Percentiles rank a stretch among this genome's conserved stretches.
Evolutionary conservation across 2,113 vertebrate genomes (phyloP).

Genomic region (Rhinoderma darwinii): DNA sequence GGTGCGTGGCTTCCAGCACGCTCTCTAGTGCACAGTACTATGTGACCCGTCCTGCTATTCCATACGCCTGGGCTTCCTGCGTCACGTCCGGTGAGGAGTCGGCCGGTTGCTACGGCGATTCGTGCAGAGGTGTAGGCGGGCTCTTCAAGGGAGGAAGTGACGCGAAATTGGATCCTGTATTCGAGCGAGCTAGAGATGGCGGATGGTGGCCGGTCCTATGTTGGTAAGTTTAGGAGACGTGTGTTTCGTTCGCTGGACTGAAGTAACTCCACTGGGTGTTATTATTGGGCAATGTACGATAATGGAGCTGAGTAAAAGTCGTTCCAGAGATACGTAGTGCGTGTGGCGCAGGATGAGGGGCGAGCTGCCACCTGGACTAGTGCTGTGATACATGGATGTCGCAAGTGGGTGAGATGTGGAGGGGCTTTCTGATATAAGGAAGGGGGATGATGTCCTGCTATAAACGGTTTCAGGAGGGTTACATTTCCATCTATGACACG

Average conservation of each 20-base stretch:
- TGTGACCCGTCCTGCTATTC: too few relatives aligned
- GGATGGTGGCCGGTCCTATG: conserved; percentile 29
- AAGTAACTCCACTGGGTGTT: background rate
- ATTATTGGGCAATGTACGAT: background rate
- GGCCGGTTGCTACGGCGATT: background rate
- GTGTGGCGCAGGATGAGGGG: too few relatives aligned
- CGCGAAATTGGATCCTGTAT: background rate
- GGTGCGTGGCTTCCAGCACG: too few relatives aligned
- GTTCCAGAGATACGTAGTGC: too few relatives aligned
- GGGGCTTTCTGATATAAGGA: too few relatives aligned
- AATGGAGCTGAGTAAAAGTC: fast-evolving
- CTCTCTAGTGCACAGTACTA: too few relatives aligned
- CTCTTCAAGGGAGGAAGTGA: background rate
- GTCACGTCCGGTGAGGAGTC: background rate
- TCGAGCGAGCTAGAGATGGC: conserved; percentile 19
- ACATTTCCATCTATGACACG: too few relatives aligned
- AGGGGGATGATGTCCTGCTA: too few relatives aligned
- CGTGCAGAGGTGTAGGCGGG: background rate
- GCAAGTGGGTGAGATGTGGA: too few relatives aligned
- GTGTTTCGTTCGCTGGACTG: background rate
- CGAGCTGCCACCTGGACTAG: background rate
- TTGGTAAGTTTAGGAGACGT: background rate
- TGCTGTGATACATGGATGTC: background rate
- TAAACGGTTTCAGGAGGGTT: too few relatives aligned
- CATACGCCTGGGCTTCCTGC: background rate